Conservation (phyloP, 2,888 invertebrate species). For the Elegia similella region DNA sequence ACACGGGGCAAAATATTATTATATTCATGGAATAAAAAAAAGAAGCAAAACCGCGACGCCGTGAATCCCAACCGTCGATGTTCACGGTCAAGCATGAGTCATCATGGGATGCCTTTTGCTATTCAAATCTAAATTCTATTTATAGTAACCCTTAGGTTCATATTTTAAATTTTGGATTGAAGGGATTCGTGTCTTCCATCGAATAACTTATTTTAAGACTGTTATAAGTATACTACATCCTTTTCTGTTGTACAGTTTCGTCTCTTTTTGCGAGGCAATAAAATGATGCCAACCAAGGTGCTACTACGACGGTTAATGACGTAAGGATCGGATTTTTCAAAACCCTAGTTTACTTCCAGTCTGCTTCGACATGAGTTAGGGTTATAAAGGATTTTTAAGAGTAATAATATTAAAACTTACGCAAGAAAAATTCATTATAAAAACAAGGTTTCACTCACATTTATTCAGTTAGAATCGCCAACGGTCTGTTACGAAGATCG, state of each 20-base stretch:
- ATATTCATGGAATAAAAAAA: conserved; percentile 17
- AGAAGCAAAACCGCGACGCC: conserved; percentile 24
- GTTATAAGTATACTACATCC: conserved; percentile 8
- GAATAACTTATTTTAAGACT: conserved; percentile 15
- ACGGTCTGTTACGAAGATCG: too few relatives aligned
- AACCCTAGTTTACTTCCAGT: neutral
- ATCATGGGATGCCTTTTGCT: conserved; percentile 21
- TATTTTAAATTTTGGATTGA: neutral
- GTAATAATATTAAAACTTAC: too few relatives aligned
- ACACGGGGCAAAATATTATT: conserved; percentile 1
- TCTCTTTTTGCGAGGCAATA: conserved; percentile 9
- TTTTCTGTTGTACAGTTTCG: neutral
- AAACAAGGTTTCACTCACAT: too few relatives aligned
- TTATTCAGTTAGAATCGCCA: too few relatives aligned
- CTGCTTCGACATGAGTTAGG: too few relatives aligned
- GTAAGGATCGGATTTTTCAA: neutral
- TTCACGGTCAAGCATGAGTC: conserved; percentile 34
- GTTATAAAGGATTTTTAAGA: too few relatives aligned
- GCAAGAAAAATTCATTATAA: too few relatives aligned
- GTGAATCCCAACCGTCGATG: conserved; percentile 36
- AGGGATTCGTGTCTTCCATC: conserved; percentile 9
- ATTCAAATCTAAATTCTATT: neutral
- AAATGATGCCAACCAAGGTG: neutral
- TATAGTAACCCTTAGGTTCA: neutral
- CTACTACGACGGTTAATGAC: conserved; percentile 8